Evolutionary conservation across 2,113 vertebrate species (phyloP).

Genomic region (Steatornis caripensis): DNA sequence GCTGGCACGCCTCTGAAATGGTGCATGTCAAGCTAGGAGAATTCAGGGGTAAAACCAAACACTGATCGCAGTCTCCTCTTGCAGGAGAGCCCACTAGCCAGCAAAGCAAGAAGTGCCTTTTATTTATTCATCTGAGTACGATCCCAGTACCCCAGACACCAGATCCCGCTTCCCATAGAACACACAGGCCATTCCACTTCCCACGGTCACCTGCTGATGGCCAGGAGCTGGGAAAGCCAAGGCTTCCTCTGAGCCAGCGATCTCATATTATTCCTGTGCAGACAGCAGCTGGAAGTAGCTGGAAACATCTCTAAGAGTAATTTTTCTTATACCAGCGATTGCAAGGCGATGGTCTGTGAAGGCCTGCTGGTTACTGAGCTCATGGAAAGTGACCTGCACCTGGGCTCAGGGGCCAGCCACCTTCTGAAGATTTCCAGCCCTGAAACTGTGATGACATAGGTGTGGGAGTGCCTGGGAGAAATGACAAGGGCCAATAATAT

Average conservation of each 20-base stretch:
- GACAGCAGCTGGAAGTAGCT: slow-evolving; percentile 60
- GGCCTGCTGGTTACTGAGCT: slow-evolving; percentile 16
- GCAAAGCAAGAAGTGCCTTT: not conserved
- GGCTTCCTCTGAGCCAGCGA: slow-evolving; percentile 25
- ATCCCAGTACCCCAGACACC: not conserved
- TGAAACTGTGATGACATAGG: not conserved
- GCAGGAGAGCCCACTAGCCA: not conserved
- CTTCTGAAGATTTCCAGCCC: not conserved
- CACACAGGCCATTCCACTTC: not conserved
- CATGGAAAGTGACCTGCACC: slow-evolving; percentile 6
- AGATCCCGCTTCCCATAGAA: not conserved
- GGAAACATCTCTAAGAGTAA: slow-evolving; percentile 49
- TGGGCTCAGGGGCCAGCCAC: not conserved
- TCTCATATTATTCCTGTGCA: slow-evolving; percentile 17
- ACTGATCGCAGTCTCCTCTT: not conserved
- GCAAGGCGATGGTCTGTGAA: not conserved
- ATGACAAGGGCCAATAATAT: not conserved
- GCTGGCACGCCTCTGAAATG: slow-evolving; percentile 21
- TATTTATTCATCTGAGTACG: not conserved
- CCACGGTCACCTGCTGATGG: slow-evolving; percentile 1
- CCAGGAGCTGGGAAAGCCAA: slow-evolving; percentile 6
- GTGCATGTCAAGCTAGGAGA: not conserved
- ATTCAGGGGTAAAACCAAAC: slow-evolving; percentile 25
- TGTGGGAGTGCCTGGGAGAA: not conserved
- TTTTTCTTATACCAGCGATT: not conserved